Percentiles rank a stretch among this genome's conserved stretches.
Conservation (phyloP, 1,140 invertebrate genomes). For the Cryptotermes secundus region DNA sequence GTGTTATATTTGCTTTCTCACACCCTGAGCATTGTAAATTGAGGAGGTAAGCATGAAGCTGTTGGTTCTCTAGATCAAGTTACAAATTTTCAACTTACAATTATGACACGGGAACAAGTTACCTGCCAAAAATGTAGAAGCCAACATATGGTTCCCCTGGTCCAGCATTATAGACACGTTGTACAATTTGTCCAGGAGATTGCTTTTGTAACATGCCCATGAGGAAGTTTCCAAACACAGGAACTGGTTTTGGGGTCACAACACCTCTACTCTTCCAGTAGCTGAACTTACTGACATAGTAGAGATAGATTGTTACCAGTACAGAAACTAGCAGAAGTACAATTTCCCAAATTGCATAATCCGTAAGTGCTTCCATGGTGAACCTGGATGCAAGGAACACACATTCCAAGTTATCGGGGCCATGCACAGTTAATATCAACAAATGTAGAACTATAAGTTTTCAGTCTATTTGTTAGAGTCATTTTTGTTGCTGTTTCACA, state of each 20-base stretch:
- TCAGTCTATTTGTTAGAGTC: no score
- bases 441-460: no score
- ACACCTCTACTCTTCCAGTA: constrained; percentile 47
- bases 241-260: constrained; percentile 40
- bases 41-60: no score
- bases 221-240: constrained; percentile 45
- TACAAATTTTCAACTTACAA: not conserved
- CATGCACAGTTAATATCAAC: no score
- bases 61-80: not conserved
- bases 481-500: no score
- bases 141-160: constrained; percentile 42
- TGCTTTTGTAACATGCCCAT: constrained; percentile 39
- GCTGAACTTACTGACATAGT: constrained; percentile 45
- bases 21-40: no score
- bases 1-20: no score
- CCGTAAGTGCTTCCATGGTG: not conserved
- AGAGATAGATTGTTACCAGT: constrained; percentile 40
- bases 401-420: no score
- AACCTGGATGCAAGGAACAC: not conserved
- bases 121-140: constrained; percentile 42
- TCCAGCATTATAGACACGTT: not conserved
- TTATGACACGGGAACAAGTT: not conserved
- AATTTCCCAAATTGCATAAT: not conserved
- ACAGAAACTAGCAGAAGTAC: not conserved
- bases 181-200: constrained; percentile 37